A percentile compares a stretch with the other conserved stretches of the same genome.
These are phyloP conservation scores for Pachliopta kotzebuea DNA, from an alignment of 2,888 invertebrate genomes.

Conservation along the genomic window DNA sequence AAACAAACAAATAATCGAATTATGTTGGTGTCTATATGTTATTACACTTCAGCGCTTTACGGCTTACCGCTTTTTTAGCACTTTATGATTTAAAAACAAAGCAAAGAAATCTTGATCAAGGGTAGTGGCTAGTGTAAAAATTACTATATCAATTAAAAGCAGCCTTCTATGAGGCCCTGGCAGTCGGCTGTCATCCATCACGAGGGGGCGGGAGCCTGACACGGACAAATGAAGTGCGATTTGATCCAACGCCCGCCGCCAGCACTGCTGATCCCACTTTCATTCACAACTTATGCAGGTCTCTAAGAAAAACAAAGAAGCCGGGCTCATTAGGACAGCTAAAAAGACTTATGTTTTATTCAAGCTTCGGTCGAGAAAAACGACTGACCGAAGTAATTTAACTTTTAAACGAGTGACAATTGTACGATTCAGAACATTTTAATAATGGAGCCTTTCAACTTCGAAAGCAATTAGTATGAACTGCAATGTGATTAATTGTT, in stretches of 20 bases:
- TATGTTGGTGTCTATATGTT: neutral
- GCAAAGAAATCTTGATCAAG: conserved; percentile 30
- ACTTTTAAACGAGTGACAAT: conserved; percentile 74
- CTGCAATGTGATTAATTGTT: conserved; percentile 45
- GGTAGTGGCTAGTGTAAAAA: conserved; percentile 54
- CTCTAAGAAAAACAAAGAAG: conserved; percentile 67
- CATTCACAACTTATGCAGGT: conserved; percentile 73
- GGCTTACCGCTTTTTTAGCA: too few relatives aligned
- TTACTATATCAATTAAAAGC: conserved; percentile 74
- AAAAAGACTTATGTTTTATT: conserved; percentile 76
- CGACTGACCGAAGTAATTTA: conserved; percentile 70
- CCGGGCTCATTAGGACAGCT: conserved; percentile 67
- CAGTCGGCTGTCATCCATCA: conserved; percentile 66
- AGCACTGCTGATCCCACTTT: conserved; percentile 59
- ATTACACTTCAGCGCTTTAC: too few relatives aligned
- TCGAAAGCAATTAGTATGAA: conserved; percentile 50
- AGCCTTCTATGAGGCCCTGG: conserved; percentile 47
- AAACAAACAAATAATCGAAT: neutral
- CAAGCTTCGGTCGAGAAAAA: conserved; percentile 56
- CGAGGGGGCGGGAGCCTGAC: conserved; percentile 56
- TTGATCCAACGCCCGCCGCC: conserved; percentile 65
- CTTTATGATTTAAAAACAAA: neutral
- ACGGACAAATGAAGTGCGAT: conserved; percentile 78
- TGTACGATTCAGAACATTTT: conserved; percentile 60
- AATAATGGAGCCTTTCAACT: conserved; percentile 48